phyloP scores from a whole-genome alignment of 2,113 vertebrate species.

The Hymenochirus boettgeri region DNA sequence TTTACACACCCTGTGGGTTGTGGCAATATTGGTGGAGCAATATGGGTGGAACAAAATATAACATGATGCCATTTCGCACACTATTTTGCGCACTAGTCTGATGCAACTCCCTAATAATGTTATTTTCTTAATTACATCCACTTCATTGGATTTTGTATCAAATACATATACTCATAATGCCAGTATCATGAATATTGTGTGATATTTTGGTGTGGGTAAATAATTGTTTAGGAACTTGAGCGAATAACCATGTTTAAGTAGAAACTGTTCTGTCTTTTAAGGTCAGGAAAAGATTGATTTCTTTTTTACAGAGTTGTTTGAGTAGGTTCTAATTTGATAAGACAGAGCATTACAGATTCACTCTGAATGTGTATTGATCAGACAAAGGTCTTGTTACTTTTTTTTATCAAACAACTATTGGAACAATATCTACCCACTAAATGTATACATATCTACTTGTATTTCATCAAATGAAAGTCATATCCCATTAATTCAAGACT shows the following conservation, averaged over 20 bases:
- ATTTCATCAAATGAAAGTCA: too few species aligned
- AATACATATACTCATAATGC: too few species aligned
- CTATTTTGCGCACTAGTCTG: too few species aligned
- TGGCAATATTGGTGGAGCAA: too few species aligned
- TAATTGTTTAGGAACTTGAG: slow-evolving; percentile 20
- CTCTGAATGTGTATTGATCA: slow-evolving; percentile 40
- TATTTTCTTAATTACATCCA: too few species aligned
- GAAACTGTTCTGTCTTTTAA: slow-evolving; percentile 39
- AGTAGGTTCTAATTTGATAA: slow-evolving; percentile 50
- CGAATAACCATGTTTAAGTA: slow-evolving; percentile 19
- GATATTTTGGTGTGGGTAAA: not conserved
- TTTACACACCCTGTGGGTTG: too few species aligned
- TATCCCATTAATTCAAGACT: too few species aligned
- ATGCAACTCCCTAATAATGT: too few species aligned
- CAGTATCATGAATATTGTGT: slow-evolving; percentile 2
- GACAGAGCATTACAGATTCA: slow-evolving; percentile 49
- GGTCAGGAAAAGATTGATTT: slow-evolving; percentile 44
- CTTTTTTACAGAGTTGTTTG: slow-evolving; percentile 42
- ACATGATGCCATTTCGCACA: too few species aligned
- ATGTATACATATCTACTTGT: not conserved
- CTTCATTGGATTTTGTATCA: too few species aligned
- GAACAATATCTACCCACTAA: slow-evolving; percentile 35
- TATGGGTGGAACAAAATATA: too few species aligned
- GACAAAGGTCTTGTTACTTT: slow-evolving; percentile 40
- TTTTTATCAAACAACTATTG: slow-evolving; percentile 46